phyloP scores from a whole-genome alignment of 2,797 vertebrate species.

The Hybognathus amarus region DNA sequence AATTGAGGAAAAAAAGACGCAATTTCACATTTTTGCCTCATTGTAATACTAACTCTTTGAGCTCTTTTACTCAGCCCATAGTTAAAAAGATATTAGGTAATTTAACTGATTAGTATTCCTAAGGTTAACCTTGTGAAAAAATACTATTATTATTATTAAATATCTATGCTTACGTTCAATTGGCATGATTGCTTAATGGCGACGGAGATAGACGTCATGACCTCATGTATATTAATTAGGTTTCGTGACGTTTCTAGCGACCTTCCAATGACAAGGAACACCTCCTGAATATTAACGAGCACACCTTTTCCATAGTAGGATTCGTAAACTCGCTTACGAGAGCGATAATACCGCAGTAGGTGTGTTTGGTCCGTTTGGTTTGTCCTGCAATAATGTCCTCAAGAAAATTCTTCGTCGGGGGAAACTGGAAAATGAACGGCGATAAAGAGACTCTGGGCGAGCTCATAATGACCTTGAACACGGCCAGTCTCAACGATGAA shows the following conservation, averaged over 20 bases:
- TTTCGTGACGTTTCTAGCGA: background rate
- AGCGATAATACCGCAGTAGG: background rate
- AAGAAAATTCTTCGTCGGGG: slow-evolving; percentile 90
- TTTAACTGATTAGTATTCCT: no score
- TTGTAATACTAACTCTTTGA: background rate
- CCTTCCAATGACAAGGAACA: background rate
- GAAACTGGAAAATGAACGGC: slow-evolving; percentile 95
- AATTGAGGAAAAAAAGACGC: no score
- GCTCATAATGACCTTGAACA: slow-evolving; percentile 83
- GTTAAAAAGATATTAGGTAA: no score
- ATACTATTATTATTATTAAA: background rate
- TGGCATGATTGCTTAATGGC: no score
- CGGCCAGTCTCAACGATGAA: slow-evolving; percentile 80
- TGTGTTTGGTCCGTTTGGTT: background rate
- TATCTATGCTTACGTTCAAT: background rate
- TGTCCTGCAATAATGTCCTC: slow-evolving; percentile 75
- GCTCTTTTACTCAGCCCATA: background rate
- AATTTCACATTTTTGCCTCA: no score
- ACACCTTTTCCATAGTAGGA: background rate
- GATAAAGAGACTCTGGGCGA: slow-evolving; percentile 82
- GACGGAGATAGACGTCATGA: no score
- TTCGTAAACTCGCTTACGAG: background rate
- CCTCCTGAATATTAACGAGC: background rate
- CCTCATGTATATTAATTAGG: slow-evolving; percentile 11
- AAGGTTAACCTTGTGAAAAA: background rate